phyloP scores from a whole-genome alignment of 2,113 vertebrate genomes.

The Macroglossus sobrinus region DNA sequence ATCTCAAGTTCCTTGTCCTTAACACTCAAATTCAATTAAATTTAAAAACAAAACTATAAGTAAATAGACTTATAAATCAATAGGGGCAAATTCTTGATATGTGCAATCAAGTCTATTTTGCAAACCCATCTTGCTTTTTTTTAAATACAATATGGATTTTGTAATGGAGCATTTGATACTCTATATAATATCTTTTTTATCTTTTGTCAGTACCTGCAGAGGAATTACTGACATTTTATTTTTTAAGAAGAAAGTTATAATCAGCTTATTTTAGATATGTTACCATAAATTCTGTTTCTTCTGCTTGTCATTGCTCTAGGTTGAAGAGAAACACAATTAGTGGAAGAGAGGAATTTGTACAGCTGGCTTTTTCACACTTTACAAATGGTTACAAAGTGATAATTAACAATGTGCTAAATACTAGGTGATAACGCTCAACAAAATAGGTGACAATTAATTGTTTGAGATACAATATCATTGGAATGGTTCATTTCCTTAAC shows the following conservation, averaged over 20 bases:
- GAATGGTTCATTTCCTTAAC: slow-evolving; percentile 63
- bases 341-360: slow-evolving; percentile 13
- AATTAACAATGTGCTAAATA: slow-evolving; percentile 76
- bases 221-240: not conserved
- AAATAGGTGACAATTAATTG: slow-evolving; percentile 78
- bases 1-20: not conserved
- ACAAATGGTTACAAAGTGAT: slow-evolving; percentile 76
- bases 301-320: not conserved
- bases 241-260: not conserved
- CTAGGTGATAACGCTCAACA: slow-evolving; percentile 70
- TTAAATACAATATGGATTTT: not conserved
- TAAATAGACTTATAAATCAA: not conserved
- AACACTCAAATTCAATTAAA: not conserved
- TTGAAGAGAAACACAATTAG: slow-evolving; percentile 54
- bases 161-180: not conserved
- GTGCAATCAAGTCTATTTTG: not conserved
- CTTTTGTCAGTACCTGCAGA: not conserved
- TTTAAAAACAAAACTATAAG: not conserved
- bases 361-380: slow-evolving; percentile 70
- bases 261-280: slow-evolving; percentile 41
- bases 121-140: not conserved
- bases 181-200: not conserved
- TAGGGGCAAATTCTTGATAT: not conserved
- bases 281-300: slow-evolving; percentile 17
- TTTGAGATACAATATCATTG: slow-evolving; percentile 49